Evolutionary conservation across 2,113 vertebrate genomes (phyloP), one percentile per base, ranked within the genome.

Genomic region (Dasyprocta punctata): DNA sequence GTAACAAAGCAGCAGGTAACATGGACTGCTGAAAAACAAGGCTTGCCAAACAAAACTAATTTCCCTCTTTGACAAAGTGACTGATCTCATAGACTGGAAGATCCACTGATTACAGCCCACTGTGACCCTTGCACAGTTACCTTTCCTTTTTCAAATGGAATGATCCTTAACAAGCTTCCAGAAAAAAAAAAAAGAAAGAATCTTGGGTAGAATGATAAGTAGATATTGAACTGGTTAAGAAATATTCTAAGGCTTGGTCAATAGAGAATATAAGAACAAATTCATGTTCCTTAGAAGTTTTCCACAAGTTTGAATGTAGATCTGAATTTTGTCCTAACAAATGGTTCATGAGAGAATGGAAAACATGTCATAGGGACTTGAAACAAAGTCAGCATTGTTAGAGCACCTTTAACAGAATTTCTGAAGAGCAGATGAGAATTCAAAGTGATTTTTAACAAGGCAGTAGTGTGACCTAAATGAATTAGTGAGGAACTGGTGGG

Each of bases 1-100:
- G n/a, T 93, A 95, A 93, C 95, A 89, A 89, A 92, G 82, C 67
- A 26, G 26, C 94, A 94, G 77, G 73, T 83, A 95, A 65, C 73
- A 75, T 33, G 30, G 44, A 80, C 47, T 80, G 26, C 80, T 97
- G 58, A 56, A 71, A 96, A 90, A 36, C 14, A 56, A 96, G 86
- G 19, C 67, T 26, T 84, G 47, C 78, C 78, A 49, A 96, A 54
- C 33, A 89, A 89, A 96, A 92, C 54, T 20, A 56, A 94, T 85
- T 96, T 94, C 61, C 85, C 19, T 38, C 81, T 87, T 95, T 92
- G 86, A 96, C 85, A 92, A 94, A 81, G n/a, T 36, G 67, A 88
- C 90, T 87, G 69, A 90, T 67, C 67, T 49, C 86, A 33, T 63
- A 80, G 38, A 93, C 60, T 69, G 13, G 38, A 58, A 67, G 69